Conservation (phyloP, 2,797 vertebrate species). For the Pristis pectinata region DNA sequence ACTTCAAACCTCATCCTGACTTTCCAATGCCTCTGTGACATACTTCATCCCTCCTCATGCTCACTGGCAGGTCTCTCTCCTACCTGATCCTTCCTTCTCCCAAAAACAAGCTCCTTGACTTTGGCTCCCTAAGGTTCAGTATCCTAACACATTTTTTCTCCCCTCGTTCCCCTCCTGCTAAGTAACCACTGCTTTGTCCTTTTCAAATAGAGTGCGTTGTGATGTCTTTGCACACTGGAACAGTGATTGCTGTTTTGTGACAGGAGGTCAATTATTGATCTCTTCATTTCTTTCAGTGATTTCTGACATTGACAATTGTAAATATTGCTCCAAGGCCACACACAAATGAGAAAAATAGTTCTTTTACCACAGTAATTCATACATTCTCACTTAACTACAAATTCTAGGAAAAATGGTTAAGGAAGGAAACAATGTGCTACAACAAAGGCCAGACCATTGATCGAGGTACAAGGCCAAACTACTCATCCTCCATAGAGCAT, state of each 20-base stretch:
- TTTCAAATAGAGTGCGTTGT: not conserved
- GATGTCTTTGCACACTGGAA: not conserved
- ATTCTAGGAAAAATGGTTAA: not conserved
- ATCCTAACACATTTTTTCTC: not conserved
- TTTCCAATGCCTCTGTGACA: not conserved
- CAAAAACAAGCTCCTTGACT: too few relatives aligned
- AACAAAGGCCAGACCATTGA: not conserved
- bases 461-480: not conserved
- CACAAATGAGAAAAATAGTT: not conserved
- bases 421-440: not conserved
- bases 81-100: not conserved
- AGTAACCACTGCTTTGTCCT: not conserved
- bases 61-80: not conserved
- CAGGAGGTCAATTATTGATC: not conserved
- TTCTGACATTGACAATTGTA: not conserved
- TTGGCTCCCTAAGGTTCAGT: not conserved
- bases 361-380: not conserved
- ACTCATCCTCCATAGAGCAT: not conserved
- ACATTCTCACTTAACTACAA: not conserved
- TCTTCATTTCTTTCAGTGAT: not conserved
- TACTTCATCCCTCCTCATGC: not conserved
- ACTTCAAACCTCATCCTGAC: not conserved
- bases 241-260: not conserved
- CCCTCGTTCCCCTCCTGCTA: not conserved
- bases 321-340: not conserved